Base-by-base conservation (phyloP, 2,113 vertebrate genomes). In the Lophura nycthemera region DNA sequence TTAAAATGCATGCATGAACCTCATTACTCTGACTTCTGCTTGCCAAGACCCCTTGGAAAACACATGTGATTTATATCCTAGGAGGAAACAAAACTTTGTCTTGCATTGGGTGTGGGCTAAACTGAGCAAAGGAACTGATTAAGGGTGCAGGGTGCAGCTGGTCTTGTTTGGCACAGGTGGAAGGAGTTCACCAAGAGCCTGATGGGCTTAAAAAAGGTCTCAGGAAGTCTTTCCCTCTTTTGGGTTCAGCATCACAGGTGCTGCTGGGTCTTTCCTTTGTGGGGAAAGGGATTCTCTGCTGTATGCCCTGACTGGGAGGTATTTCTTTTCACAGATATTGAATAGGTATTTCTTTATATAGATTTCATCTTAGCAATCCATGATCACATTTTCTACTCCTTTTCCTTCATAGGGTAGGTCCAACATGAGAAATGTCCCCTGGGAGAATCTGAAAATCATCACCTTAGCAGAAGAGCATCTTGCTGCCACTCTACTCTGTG, bases 21-120 rank as follows among this genome's bases (percentile, higher is more conserved):
- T 66, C 42, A 19, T 7, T 61, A 45, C 25, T 15, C 6, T 3
- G 2, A 11, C 7, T 43, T 27, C 36, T 52, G 7, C 4, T 16
- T 10, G 32, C 29, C 34, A 13, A 86, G 48, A 40, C 5, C 13
- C 42, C 64, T n/a, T 45, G n/a, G 57, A 40, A 74, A 93, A 88
- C 11, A 10, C 0, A 0, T 15, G 3, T 3, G 8, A 8, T 64
- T 83, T 75, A 2, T 34, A 17, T 9, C 43, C 75, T 5, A 52
- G 52, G 20, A 64, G 34, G 25, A 50, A 71, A 57, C 4, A 63
- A 74, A 54, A 2, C 10, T 43, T 42, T 18, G 25, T 1, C 1
- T 48, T 12, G 5, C n/a, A 30, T 8, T 13, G 11, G 45, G 6
- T 1, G 6, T 18, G 34, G 11, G 2, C 22, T 54, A 36, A 67